phyloP scores from a whole-genome alignment of 2,888 invertebrate genomes.

The Notodonta dromedarius region DNA sequence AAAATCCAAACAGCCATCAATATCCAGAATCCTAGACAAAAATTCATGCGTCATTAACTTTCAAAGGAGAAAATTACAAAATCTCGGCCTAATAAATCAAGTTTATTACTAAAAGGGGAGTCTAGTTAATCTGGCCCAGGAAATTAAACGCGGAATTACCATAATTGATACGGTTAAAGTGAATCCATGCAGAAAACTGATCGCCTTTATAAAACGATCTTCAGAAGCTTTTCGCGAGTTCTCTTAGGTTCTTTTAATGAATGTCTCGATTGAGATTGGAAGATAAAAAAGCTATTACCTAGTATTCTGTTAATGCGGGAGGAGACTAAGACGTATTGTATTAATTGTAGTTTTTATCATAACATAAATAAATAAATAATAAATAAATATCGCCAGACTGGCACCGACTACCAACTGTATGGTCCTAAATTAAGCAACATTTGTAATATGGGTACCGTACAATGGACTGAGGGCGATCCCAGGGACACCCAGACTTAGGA shows the following conservation, averaged over 20 bases:
- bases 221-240: slow-evolving; percentile 46
- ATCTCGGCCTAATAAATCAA: slow-evolving; percentile 72
- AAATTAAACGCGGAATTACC: slow-evolving; percentile 82
- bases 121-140: slow-evolving; percentile 77
- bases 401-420: too few relatives aligned
- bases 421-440: too few relatives aligned
- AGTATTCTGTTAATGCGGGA: slow-evolving; percentile 15
- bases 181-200: slow-evolving; percentile 78
- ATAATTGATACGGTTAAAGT: slow-evolving; percentile 81
- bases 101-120: slow-evolving; percentile 72
- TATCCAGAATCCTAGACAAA: slow-evolving; percentile 14
- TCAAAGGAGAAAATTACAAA: slow-evolving; percentile 53
- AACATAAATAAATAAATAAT: too few relatives aligned
- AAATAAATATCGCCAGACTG: too few relatives aligned
- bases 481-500: too few relatives aligned
- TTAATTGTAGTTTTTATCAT: neutral
- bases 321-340: neutral
- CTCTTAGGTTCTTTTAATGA: slow-evolving; percentile 58
- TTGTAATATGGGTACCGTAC: too few relatives aligned
- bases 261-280: slow-evolving; percentile 54
- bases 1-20: slow-evolving; percentile 1
- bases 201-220: slow-evolving; percentile 57
- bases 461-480: too few relatives aligned
- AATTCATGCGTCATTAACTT: slow-evolving; percentile 23
- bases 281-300: slow-evolving; percentile 51